phyloP scores from a whole-genome alignment of 1,140 invertebrate species.

The Caenorhabditis brenneri region DNA sequence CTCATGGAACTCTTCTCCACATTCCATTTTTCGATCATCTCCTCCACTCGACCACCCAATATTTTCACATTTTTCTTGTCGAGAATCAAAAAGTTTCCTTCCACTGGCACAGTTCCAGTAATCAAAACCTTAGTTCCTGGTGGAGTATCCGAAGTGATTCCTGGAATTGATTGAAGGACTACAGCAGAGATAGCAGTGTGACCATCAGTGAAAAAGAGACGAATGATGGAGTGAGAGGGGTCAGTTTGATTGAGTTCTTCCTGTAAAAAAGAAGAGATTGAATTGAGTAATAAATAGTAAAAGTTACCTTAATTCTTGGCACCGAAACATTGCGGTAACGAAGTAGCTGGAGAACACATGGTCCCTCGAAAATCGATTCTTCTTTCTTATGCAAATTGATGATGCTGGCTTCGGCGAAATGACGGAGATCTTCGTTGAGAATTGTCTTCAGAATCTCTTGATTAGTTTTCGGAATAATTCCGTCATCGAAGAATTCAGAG shows the following conservation, averaged over 20 bases:
- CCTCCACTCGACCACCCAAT: neutral
- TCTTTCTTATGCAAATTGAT: slow-evolving; percentile 20
- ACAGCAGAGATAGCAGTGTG: neutral
- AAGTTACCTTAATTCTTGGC: slow-evolving; percentile 13
- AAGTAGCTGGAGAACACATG: slow-evolving; percentile 31
- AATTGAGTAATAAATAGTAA: too few relatives aligned
- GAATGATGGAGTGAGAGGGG: neutral
- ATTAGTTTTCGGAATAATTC: neutral
- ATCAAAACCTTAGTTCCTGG: slow-evolving; percentile 18
- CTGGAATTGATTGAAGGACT: neutral
- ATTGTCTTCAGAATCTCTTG: neutral
- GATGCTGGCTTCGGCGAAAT: neutral
- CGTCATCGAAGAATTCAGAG: neutral
- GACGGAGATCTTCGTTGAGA: slow-evolving; percentile 2
- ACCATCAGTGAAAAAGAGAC: slow-evolving; percentile 1
- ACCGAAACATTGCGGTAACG: slow-evolving; percentile 23
- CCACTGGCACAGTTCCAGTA: neutral
- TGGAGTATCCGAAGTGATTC: neutral
- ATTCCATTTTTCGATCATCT: slow-evolving; percentile 33
- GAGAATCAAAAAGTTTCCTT: neutral
- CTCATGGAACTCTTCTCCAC: slow-evolving; percentile 12
- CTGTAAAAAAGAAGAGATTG: neutral
- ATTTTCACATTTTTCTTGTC: neutral
- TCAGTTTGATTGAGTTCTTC: slow-evolving; percentile 18
- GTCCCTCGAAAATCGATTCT: neutral